Base-by-base conservation (phyloP, 1,140 invertebrate genomes). In the Agrypnia vestita region DNA sequence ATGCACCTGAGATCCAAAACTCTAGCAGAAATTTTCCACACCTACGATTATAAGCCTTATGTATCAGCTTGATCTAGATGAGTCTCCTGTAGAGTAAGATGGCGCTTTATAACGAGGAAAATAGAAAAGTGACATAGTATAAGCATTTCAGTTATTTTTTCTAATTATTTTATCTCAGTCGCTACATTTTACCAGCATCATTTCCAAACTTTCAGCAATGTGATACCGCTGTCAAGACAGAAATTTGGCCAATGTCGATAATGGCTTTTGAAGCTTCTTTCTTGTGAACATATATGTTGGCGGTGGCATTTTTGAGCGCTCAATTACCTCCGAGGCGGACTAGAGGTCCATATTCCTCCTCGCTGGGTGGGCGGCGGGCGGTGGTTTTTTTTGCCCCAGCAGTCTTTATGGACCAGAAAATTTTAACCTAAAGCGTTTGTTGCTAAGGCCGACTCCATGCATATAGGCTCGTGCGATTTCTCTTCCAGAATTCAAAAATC, bases 231-330 rank as follows among this genome's bases (percentile, higher is more conserved):
- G 67, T 71, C 67, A 49, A 25, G 67, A 47, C 67, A 71, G 9
- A 71, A 7, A 71, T 71, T 71, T 25, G 44, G 25, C 12, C 35
- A n/a, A 35, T 64, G 19, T n/a, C 21, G 17, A 19, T 21, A 71
- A 47, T 49, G 67, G 67, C 10, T 51, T 71, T 71, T n/a, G 46
- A 71, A 15, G 19, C 67, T 15, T 71, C 49, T 51, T 25, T 71
- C 13, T 49, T 7, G 47, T 4, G n/a, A 51, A 13, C 17, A 43
- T 74, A 15, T 21, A 44, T 44, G 56, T 74, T 44, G 71, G 71
- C 71, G 47, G 76, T 82, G 80, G 80, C 80, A 82, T 82, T 82
- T 79, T 62, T 59, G 74, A 77, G 67, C 67, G 79, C 79, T 73
- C 80, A 78, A 78, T 81, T 78, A 77, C 67, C 61, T 76, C 72